Evolutionary conservation across 37 sponge, comb jelly and placozoan species (phyloP).

Genomic region (Hexactinellida sp.): DNA sequence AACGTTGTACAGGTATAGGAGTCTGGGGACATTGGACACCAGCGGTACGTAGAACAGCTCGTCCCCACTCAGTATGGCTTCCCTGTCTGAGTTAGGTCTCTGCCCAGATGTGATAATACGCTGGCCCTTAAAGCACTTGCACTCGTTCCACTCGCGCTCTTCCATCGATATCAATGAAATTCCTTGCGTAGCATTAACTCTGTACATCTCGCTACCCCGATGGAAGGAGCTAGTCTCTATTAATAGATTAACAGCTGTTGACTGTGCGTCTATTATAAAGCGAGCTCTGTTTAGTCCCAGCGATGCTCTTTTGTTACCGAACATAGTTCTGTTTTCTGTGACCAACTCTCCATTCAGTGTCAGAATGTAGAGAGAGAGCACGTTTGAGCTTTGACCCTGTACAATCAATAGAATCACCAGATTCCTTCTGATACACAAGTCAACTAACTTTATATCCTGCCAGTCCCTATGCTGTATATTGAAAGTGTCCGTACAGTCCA

Average conservation of each 20-base stretch:
- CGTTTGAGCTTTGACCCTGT: background rate
- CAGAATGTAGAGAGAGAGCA: background rate
- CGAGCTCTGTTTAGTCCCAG: background rate
- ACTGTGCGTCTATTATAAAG: background rate
- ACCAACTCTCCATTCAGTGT: background rate
- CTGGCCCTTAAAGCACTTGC: background rate
- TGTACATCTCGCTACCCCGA: background rate
- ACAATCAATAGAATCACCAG: background rate
- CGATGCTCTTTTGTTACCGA: background rate
- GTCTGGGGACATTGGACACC: background rate
- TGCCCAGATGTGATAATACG: background rate
- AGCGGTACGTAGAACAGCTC: background rate
- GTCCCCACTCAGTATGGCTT: background rate
- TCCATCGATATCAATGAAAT: background rate
- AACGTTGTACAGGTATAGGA: background rate
- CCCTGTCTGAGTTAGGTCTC: background rate
- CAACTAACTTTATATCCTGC: background rate
- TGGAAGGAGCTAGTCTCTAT: background rate
- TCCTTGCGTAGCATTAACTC: background rate
- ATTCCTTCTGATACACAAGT: background rate
- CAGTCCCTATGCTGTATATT: background rate
- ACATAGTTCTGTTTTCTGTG: background rate
- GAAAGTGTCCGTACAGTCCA: background rate
- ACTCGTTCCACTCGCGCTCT: background rate
- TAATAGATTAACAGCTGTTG: background rate